Conservation (phyloP, 2,113 vertebrate genomes). For the Climacteris rufus region DNA sequence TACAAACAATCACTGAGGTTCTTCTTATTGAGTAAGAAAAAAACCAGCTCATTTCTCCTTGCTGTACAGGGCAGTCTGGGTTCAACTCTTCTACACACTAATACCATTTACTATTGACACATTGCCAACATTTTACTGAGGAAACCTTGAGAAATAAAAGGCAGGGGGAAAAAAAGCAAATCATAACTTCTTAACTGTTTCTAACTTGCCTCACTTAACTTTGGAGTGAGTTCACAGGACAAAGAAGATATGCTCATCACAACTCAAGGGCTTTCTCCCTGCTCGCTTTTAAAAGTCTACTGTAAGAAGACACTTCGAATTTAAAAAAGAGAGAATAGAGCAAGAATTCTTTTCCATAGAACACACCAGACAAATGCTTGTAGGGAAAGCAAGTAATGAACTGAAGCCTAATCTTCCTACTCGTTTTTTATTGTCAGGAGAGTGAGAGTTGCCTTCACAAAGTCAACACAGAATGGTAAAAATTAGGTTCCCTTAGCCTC, state of each 20-base stretch:
- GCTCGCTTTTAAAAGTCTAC: background rate
- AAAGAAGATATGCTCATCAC: background rate
- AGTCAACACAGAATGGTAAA: accelerated
- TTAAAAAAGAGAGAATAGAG: background rate
- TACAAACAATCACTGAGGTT: background rate
- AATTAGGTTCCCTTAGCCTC: background rate
- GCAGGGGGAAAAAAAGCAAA: background rate
- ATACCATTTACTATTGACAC: background rate
- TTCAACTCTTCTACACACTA: background rate
- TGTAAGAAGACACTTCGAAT: background rate
- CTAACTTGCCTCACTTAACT: background rate
- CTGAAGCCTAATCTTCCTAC: background rate
- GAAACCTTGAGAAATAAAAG: background rate
- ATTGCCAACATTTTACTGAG: background rate
- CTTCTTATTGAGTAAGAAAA: background rate
- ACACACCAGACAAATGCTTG: background rate
- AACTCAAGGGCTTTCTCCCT: background rate
- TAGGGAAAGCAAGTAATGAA: background rate
- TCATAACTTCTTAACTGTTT: background rate
- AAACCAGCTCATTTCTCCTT: background rate
- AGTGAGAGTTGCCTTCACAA: background rate
- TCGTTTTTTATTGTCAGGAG: background rate
- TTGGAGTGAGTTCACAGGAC: background rate
- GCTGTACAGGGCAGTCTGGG: background rate
- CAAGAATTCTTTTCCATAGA: background rate